Base-by-base conservation (phyloP, 2,797 vertebrate species). In the Agapornis canus region DNA sequence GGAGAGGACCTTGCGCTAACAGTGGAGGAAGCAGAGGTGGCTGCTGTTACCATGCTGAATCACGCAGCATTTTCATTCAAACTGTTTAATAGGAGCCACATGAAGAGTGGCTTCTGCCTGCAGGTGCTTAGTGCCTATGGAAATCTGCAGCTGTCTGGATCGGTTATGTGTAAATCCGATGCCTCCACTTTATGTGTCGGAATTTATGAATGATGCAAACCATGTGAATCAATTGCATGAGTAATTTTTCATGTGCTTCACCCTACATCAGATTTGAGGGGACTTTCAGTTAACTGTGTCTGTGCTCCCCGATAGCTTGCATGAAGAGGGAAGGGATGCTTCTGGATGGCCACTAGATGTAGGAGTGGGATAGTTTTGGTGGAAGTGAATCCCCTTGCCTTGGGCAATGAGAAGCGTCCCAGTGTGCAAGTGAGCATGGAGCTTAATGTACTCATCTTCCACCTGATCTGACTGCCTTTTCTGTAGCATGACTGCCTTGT, bases 101-200 rank as follows among this genome's bases (percentile, higher is more conserved):
- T 4, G 70, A 95, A 71, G 82, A 95, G 90, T 70, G 94, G 93
- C 92, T 96, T 82, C 77, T 93, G 83, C 90, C 83, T 76, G 73
- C 73, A 70, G 82, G 80, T 83, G 16, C 48, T 92, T 54, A 66
- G 83, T 90, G 92, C 81, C 56, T 84, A 66, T 63, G 83, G 90
- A 94, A 86, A 52, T 84, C 77, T 77, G 93, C 96, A 97, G 96
- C 96, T 96, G 95, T 94, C 91, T 72, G 68, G 27, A 83, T 92
- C 57, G 1, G 72, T 96, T 90, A 82, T 2, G 3, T 94, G 88
- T 77, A 86, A 94, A 95, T 93, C 83, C 5, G 3, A 60, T 51
- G 19, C 78, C 89, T 95, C 40, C 48, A 21, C 52, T 88, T 78
- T 56, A 68, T 18, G 70, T 29, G 2, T 2, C 52, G 78, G 88